Conservation (phyloP, 2,113 vertebrate genomes). For the Misgurnus mizolepis region DNA sequence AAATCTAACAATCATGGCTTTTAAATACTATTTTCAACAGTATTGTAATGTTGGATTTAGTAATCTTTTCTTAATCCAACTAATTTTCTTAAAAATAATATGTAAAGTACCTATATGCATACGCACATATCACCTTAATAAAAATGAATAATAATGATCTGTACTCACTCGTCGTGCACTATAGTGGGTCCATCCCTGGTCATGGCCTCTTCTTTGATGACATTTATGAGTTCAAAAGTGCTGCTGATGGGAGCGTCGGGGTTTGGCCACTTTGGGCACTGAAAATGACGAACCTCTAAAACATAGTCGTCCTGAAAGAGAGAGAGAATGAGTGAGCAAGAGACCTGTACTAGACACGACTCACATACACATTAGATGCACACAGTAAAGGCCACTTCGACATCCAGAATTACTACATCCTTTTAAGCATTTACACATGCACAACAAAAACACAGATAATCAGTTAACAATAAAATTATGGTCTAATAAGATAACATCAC, state of each 20-base stretch:
- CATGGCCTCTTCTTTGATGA: conserved; percentile 93
- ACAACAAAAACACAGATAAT: too few species aligned
- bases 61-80: too few species aligned
- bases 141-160: neutral
- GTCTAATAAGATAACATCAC: neutral
- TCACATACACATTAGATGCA: neutral
- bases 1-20: too few species aligned
- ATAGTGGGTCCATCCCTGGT: conserved; percentile 91
- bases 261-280: conserved; percentile 97
- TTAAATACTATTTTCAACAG: too few species aligned
- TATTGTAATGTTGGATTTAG: too few species aligned
- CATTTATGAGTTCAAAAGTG: conserved; percentile 92
- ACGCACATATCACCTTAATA: too few species aligned
- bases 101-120: too few species aligned
- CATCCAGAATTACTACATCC: too few species aligned
- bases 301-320: conserved; percentile 90
- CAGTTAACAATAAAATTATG: neutral
- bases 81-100: too few species aligned
- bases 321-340: neutral
- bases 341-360: neutral
- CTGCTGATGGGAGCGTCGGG: conserved; percentile 90
- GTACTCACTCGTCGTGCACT: conserved; percentile 92
- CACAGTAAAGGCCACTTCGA: neutral
- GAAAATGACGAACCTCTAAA: conserved; percentile 93
- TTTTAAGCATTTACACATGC: too few species aligned